These are phyloP conservation scores for Rhinoptilus africanus DNA, from an alignment of 2,113 vertebrate species.

Conservation along the genomic window DNA sequence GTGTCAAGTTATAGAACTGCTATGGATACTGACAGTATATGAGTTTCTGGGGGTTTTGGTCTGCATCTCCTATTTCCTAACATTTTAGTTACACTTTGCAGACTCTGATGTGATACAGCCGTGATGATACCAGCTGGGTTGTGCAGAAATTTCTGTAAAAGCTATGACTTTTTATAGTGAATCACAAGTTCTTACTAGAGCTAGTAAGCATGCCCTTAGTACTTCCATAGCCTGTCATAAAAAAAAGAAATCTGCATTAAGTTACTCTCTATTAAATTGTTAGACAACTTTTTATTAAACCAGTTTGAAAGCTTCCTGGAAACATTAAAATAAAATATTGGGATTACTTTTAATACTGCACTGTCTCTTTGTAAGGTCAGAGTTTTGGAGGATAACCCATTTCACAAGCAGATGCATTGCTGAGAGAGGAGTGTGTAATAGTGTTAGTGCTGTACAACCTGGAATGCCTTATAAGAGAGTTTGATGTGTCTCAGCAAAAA, in stretches of 20 bases:
- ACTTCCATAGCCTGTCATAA: not conserved
- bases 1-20: not conserved
- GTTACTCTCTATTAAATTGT: slow-evolving; percentile 23
- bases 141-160: slow-evolving; percentile 12
- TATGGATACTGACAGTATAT: not conserved
- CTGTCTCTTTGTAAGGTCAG: not conserved
- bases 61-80: not conserved
- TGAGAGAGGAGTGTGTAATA: not conserved
- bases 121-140: not conserved
- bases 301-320: slow-evolving; percentile 37
- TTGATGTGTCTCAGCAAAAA: slow-evolving; percentile 36
- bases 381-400: slow-evolving; percentile 15
- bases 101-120: not conserved
- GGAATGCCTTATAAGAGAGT: not conserved
- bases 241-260: not conserved
- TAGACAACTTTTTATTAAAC: slow-evolving; percentile 11
- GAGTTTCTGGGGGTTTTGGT: not conserved
- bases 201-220: not conserved
- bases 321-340: slow-evolving; percentile 42
- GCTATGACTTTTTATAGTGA: not conserved
- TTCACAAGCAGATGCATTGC: slow-evolving; percentile 5
- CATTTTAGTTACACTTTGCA: not conserved
- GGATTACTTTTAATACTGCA: slow-evolving; percentile 6
- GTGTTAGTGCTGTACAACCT: slow-evolving; percentile 11
- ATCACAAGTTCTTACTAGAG: not conserved